Evolutionary conservation across 2,797 vertebrate species (phyloP).

Genomic region (Alfaro cultratus): DNA sequence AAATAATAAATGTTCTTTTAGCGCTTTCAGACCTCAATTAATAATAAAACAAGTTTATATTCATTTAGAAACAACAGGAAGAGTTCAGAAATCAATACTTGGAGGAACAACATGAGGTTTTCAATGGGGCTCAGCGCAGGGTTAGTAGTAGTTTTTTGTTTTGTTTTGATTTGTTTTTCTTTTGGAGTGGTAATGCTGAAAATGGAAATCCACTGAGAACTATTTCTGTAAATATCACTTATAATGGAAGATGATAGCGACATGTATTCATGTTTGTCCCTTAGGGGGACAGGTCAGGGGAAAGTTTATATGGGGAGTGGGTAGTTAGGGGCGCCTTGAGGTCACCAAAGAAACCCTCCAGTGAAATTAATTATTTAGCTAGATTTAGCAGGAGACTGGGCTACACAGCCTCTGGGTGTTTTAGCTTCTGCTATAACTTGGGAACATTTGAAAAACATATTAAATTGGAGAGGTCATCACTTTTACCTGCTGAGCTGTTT

Average conservation of each 20-base stretch:
- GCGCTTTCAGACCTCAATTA: no score
- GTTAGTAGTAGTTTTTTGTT: no score
- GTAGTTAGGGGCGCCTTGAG: not conserved
- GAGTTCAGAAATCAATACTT: no score
- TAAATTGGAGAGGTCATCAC: not conserved
- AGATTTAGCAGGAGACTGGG: not conserved
- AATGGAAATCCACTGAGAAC: not conserved
- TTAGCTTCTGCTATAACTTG: not conserved
- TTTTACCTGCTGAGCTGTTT: not conserved
- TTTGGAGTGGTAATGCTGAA: not conserved
- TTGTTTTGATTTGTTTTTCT: not conserved
- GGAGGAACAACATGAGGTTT: no score
- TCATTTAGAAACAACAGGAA: no score
- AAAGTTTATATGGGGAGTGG: not conserved
- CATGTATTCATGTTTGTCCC: not conserved
- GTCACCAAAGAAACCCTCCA: slow-evolving; percentile 3
- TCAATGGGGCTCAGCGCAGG: no score
- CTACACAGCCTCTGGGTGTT: not conserved
- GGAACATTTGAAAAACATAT: not conserved
- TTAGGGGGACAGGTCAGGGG: not conserved
- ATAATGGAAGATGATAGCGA: not conserved
- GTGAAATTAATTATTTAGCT: slow-evolving; percentile 2
- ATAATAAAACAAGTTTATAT: no score
- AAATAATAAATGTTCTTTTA: no score
- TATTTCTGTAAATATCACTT: not conserved